A percentile compares a stretch with the other conserved stretches of the same genome.
Evolutionary conservation across 2,797 vertebrate species (phyloP).

Genomic region (Manis crassicaudata): DNA sequence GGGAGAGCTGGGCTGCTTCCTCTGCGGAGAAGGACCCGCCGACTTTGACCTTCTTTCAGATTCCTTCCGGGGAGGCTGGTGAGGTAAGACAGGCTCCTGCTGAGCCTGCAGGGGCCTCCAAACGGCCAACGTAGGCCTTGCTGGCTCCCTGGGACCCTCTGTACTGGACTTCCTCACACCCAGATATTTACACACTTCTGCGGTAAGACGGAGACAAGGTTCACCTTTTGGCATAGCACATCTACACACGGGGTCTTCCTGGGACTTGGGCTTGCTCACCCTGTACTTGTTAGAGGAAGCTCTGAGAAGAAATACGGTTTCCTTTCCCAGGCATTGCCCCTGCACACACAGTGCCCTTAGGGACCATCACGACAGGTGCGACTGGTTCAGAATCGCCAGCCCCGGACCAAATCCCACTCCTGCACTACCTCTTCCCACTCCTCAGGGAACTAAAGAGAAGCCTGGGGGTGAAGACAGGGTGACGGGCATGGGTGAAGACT

Average conservation of each 20-base stretch:
- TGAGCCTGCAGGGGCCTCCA: too few species aligned
- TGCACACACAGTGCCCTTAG: not conserved
- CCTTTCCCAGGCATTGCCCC: not conserved
- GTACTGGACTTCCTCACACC: not conserved
- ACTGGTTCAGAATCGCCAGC: not conserved
- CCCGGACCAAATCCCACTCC: not conserved
- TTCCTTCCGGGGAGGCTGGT: not conserved
- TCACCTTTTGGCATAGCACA: not conserved
- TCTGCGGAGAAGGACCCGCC: not conserved
- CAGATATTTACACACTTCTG: too few species aligned
- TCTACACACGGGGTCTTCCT: accelerated
- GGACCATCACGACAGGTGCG: accelerated
- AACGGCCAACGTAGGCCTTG: not conserved
- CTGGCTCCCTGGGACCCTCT: not conserved
- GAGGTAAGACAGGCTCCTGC: not conserved
- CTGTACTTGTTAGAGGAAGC: not conserved
- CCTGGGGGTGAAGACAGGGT: not conserved
- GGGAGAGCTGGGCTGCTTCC: not conserved
- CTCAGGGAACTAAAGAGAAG: not conserved
- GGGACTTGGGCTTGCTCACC: accelerated
- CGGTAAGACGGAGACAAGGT: not conserved
- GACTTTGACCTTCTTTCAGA: not conserved
- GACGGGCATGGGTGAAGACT: accelerated
- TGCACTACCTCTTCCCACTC: not conserved
- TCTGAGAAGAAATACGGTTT: not conserved